Conservation (phyloP, 2,888 invertebrate species). For the Labia minor region DNA sequence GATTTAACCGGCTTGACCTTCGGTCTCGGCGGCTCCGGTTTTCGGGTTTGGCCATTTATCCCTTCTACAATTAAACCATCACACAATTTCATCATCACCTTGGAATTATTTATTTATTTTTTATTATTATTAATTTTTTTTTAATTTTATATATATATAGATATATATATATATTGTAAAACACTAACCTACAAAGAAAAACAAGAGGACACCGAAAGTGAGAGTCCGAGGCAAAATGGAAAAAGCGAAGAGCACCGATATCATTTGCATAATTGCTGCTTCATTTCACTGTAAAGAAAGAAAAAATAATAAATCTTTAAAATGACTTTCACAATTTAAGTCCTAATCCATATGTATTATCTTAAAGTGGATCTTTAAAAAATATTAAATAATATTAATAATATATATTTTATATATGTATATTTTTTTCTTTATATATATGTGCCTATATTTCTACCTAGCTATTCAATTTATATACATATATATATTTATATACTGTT, state of each 20-base stretch:
- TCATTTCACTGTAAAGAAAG: not conserved
- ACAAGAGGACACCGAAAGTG: not conserved
- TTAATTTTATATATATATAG: not conserved
- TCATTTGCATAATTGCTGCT: not conserved
- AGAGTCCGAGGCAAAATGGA: not conserved
- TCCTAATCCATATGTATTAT: no score
- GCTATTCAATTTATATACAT: no score
- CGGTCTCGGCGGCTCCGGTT: not conserved
- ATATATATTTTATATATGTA: no score
- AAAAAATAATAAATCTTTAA: not conserved
- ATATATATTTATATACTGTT: no score
- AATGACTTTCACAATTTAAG: no score
- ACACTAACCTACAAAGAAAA: not conserved
- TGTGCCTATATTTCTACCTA: no score
- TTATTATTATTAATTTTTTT: not conserved
- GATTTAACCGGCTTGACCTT: slow-evolving; percentile 20
- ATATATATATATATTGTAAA: not conserved
- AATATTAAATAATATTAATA: no score
- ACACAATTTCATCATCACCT: not conserved
- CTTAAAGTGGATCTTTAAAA: no score
- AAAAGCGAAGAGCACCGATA: not conserved
- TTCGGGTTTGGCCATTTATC: not conserved
- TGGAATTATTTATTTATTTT: not conserved
- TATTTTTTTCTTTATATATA: no score
- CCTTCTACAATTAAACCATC: not conserved